These are phyloP conservation scores for Leptarthrus brevirostris DNA, from an alignment of 2,888 invertebrate genomes.

Conservation along the genomic window DNA sequence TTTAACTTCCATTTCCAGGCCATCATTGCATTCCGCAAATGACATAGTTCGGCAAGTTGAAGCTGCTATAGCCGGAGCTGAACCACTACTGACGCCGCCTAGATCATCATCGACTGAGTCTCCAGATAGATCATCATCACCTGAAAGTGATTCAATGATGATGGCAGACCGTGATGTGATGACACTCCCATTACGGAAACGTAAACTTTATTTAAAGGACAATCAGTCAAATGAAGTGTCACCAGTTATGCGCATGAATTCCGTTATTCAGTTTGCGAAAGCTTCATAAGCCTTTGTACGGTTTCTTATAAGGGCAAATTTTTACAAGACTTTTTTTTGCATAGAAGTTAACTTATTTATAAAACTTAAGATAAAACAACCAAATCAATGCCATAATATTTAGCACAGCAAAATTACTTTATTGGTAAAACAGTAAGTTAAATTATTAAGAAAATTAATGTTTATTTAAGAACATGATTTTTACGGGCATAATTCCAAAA, in stretches of 20 bases:
- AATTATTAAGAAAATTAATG: conserved; percentile 24
- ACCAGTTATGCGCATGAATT: conserved; percentile 70
- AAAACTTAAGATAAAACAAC: conserved; percentile 38
- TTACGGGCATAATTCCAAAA: too few relatives aligned
- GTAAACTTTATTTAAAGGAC: conserved; percentile 81
- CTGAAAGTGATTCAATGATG: conserved; percentile 70
- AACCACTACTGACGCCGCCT: conserved; percentile 71
- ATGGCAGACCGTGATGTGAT: conserved; percentile 71
- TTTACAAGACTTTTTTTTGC: conserved; percentile 52
- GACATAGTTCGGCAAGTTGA: conserved; percentile 74
- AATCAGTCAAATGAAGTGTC: conserved; percentile 66
- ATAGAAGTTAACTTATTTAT: conserved; percentile 50
- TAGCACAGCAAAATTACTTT: conserved; percentile 42
- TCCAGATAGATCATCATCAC: conserved; percentile 68
- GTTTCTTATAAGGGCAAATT: conserved; percentile 9
- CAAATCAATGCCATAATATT: conserved; percentile 53
- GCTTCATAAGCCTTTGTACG: conserved; percentile 69
- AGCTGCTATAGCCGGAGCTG: conserved; percentile 71
- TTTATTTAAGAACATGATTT: not conserved
- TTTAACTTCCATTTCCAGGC: conserved; percentile 52
- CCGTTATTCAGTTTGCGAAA: conserved; percentile 88
- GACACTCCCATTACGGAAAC: conserved; percentile 81
- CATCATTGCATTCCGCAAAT: conserved; percentile 68
- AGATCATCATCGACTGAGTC: conserved; percentile 70
- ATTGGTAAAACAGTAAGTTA: conserved; percentile 31